Evolutionary conservation across 2,113 vertebrate genomes (phyloP).

Genomic region (Anoura caudifer): DNA sequence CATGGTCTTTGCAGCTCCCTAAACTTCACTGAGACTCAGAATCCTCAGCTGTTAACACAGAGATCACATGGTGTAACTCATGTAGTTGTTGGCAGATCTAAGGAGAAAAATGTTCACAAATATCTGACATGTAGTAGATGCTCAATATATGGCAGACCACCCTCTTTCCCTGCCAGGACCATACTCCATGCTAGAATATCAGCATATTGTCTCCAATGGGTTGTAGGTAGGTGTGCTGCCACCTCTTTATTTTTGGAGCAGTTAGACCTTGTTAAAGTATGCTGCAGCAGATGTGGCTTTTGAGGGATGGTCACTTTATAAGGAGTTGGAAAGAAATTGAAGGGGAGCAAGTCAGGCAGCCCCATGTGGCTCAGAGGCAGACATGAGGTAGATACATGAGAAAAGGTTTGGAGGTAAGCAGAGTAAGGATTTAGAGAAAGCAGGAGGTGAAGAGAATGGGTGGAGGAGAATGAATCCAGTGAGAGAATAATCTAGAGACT

Average conservation of each 20-base stretch:
- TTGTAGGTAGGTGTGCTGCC: not conserved
- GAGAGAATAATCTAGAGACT: not conserved
- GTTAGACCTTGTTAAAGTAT: not conserved
- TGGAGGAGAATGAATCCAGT: not conserved
- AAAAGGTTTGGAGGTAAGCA: not conserved
- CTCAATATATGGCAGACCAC: accelerated
- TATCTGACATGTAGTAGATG: no score
- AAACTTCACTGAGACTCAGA: not conserved
- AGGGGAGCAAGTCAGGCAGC: not conserved
- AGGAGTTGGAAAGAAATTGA: not conserved
- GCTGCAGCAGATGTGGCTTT: not conserved
- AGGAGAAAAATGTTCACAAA: not conserved
- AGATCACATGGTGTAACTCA: not conserved
- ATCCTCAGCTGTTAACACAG: not conserved
- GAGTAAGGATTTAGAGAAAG: not conserved
- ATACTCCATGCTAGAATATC: not conserved
- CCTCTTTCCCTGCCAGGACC: not conserved
- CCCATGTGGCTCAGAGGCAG: not conserved
- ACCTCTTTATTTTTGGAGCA: not conserved
- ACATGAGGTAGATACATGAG: not conserved
- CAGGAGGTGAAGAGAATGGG: not conserved
- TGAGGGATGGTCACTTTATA: not conserved
- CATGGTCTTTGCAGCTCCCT: not conserved
- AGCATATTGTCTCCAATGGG: not conserved
- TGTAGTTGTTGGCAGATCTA: not conserved